Conservation (phyloP, 2,113 vertebrate genomes). For the Apeltes quadracus region DNA sequence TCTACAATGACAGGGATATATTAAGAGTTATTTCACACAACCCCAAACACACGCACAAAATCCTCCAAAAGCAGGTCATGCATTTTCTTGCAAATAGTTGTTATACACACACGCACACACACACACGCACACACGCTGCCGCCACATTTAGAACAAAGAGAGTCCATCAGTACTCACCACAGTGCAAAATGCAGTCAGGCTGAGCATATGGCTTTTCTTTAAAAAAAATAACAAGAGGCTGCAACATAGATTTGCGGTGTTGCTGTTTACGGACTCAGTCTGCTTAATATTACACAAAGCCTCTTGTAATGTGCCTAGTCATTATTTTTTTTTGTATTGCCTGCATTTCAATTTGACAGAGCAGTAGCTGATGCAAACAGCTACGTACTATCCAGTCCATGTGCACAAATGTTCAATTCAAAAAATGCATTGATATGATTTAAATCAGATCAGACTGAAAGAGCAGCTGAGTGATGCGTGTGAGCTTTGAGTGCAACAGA, state of each 20-base stretch:
- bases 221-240: slow-evolving; percentile 39
- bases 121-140: slow-evolving; percentile 38
- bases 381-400: neutral
- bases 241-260: slow-evolving; percentile 78
- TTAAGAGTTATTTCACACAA: slow-evolving; percentile 91
- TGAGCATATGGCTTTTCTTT: slow-evolving; percentile 39
- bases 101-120: slow-evolving; percentile 21
- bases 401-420: neutral
- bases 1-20: slow-evolving; percentile 98
- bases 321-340: neutral
- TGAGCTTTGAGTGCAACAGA: slow-evolving; percentile 30
- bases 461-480: slow-evolving; percentile 34
- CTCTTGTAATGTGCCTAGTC: neutral
- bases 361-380: neutral
- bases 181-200: slow-evolving; percentile 52
- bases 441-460: slow-evolving; percentile 18
- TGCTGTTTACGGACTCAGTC: slow-evolving; percentile 50
- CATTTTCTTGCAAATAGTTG: slow-evolving; percentile 52
- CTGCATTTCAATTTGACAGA: slow-evolving; percentile 22
- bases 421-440: slow-evolving; percentile 9
- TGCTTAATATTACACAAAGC: slow-evolving; percentile 21
- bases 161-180: slow-evolving; percentile 63
- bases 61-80: slow-evolving; percentile 65
- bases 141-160: slow-evolving; percentile 58
- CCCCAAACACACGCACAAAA: slow-evolving; percentile 61